phyloP scores from a whole-genome alignment of 2,113 vertebrate species.

The Lathamus discolor region DNA sequence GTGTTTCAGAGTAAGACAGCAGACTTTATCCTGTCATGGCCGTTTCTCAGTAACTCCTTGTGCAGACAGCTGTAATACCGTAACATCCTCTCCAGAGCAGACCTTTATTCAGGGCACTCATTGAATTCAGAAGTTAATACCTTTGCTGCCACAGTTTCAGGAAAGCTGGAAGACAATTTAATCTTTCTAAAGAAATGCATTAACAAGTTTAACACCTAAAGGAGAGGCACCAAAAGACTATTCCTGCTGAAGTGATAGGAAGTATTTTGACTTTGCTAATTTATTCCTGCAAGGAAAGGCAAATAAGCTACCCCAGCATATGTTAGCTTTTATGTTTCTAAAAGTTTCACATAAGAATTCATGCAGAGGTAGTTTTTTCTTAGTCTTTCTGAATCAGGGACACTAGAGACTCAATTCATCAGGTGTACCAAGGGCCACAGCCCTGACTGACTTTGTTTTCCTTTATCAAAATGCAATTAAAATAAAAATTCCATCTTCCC shows the following conservation, averaged over 20 bases:
- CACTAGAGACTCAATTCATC: neutral
- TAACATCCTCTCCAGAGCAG: neutral
- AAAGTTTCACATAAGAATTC: neutral
- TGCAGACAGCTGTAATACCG: neutral
- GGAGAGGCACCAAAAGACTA: neutral
- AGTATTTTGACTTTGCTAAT: neutral
- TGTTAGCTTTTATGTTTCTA: neutral
- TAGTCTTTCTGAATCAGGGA: neutral
- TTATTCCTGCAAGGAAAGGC: neutral
- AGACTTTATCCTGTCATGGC: neutral
- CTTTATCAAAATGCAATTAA: conserved; percentile 9
- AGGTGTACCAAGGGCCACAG: neutral
- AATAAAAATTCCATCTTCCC: neutral
- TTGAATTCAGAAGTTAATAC: neutral
- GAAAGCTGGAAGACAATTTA: neutral
- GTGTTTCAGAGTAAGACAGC: neutral
- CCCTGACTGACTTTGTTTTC: neutral
- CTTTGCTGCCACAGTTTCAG: neutral
- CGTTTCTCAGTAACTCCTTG: neutral
- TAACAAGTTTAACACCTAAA: neutral
- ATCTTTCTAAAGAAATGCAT: neutral
- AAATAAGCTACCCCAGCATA: neutral
- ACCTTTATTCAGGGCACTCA: neutral
- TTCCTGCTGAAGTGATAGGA: neutral
- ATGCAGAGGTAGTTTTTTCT: neutral